Conservation (phyloP, 2,113 vertebrate species). For the Callorhinus ursinus region DNA sequence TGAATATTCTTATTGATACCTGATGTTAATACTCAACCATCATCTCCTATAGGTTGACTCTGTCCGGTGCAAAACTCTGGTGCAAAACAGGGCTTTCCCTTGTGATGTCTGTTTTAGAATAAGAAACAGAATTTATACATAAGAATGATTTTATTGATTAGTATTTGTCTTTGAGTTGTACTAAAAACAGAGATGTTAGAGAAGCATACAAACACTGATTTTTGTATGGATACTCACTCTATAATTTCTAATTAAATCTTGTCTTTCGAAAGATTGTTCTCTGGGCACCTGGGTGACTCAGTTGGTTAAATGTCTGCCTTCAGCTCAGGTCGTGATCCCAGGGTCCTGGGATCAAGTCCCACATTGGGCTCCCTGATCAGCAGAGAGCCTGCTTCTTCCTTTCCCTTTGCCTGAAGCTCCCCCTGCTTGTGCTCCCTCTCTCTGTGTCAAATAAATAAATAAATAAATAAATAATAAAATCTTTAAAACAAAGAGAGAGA, state of each 20-base stretch:
- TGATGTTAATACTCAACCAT: background rate
- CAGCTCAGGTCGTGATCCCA: background rate
- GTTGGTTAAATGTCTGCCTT: background rate
- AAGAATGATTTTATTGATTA: slow-evolving; percentile 37
- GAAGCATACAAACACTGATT: background rate
- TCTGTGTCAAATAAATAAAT: background rate
- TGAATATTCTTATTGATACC: slow-evolving; percentile 25
- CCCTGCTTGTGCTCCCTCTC: background rate
- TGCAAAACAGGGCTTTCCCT: background rate
- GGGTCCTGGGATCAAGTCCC: background rate
- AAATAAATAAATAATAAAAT: background rate
- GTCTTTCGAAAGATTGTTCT: slow-evolving; percentile 5
- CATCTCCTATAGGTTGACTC: background rate
- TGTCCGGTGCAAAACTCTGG: background rate
- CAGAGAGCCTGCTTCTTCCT: background rate
- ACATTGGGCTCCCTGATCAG: too few species aligned
- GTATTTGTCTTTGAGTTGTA: background rate
- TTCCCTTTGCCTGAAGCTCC: background rate
- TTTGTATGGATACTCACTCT: background rate
- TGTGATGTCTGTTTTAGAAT: background rate
- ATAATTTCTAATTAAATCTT: background rate
- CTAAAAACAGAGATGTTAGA: background rate
- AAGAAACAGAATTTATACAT: slow-evolving; percentile 1
- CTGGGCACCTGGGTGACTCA: background rate
- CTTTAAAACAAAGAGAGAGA: background rate